A percentile compares a stretch with the other conserved stretches of the same genome.
These are phyloP conservation scores for Thalpophila matura DNA, from an alignment of 2,888 invertebrate genomes.

Conservation along the genomic window DNA sequence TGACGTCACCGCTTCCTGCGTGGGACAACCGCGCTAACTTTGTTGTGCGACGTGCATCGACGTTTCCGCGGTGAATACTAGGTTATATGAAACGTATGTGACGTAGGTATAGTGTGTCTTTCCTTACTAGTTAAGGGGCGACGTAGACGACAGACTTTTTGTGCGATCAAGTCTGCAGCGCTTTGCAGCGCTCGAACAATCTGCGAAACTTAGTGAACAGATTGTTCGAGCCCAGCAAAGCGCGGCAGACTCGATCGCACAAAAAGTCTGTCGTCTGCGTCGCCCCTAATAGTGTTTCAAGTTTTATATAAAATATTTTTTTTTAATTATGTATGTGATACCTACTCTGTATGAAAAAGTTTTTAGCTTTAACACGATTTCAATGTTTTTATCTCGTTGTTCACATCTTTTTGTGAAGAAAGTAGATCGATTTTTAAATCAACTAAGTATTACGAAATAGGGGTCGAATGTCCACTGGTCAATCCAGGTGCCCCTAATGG, in stretches of 20 bases:
- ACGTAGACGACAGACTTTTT: no score
- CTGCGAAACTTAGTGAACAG: no score
- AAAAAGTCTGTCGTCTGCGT: no score
- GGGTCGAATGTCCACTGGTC: slow-evolving; percentile 8
- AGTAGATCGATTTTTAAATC: not conserved
- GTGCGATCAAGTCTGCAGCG: no score
- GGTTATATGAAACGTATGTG: slow-evolving; percentile 1
- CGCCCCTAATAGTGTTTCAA: no score
- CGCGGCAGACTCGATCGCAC: no score
- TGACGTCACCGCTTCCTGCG: slow-evolving; percentile 59
- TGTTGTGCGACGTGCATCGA: slow-evolving; percentile 57
- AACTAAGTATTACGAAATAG: slow-evolving; percentile 7
- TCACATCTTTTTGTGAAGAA: not conserved
- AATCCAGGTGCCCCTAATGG: slow-evolving; percentile 1
- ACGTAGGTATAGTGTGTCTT: slow-evolving; percentile 4
- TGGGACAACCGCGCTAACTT: slow-evolving; percentile 57
- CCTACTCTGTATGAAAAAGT: no score
- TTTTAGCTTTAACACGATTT: not conserved
- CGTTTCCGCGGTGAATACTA: slow-evolving; percentile 53
- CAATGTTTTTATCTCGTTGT: not conserved
- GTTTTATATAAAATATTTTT: no score
- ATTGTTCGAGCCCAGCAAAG: no score
- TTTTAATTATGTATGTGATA: no score
- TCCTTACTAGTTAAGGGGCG: no score
- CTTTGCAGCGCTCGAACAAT: no score